phyloP scores from a whole-genome alignment of 2,113 vertebrate species.

The Forbesichthys papilliferus region DNA sequence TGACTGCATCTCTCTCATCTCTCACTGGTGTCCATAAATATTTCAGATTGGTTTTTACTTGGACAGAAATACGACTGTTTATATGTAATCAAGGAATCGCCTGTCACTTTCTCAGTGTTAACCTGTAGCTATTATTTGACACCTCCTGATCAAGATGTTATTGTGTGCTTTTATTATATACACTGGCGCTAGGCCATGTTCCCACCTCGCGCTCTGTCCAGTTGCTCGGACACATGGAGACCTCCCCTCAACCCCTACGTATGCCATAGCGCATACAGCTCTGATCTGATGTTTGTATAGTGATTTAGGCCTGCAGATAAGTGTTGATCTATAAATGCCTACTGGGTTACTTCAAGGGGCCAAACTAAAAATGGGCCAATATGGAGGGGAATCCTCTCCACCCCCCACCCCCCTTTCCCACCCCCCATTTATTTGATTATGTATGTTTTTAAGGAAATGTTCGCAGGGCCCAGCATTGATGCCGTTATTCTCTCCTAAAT shows the following conservation, averaged over 20 bases:
- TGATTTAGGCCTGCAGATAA: conserved; percentile 32
- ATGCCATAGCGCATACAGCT: conserved; percentile 16
- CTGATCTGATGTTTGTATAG: conserved; percentile 37
- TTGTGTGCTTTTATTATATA: conserved; percentile 19
- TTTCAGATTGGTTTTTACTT: conserved; percentile 59
- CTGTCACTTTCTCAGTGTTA: conserved; percentile 56
- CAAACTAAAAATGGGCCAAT: conserved; percentile 22
- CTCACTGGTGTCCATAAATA: conserved; percentile 21
- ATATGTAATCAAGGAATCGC: conserved; percentile 32
- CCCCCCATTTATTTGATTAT: conserved; percentile 7
- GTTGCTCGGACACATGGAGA: conserved; percentile 14
- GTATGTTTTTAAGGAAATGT: conserved; percentile 27
- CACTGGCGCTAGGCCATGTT: conserved; percentile 15
- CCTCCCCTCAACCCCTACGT: too few relatives aligned
- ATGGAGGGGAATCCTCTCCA: conserved; percentile 15
- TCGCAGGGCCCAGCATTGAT: conserved; percentile 43
- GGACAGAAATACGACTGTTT: conserved; percentile 57
- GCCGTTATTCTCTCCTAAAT: conserved; percentile 44
- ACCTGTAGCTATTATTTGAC: conserved; percentile 17
- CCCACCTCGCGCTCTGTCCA: background rate
- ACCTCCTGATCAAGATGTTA: conserved; percentile 20
- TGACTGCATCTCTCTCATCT: conserved; percentile 43
- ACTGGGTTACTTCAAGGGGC: background rate
- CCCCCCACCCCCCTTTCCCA: conserved; percentile 1
- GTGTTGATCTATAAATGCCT: background rate